Conservation (phyloP, 2,888 invertebrate genomes). For the Amiota minor region DNA sequence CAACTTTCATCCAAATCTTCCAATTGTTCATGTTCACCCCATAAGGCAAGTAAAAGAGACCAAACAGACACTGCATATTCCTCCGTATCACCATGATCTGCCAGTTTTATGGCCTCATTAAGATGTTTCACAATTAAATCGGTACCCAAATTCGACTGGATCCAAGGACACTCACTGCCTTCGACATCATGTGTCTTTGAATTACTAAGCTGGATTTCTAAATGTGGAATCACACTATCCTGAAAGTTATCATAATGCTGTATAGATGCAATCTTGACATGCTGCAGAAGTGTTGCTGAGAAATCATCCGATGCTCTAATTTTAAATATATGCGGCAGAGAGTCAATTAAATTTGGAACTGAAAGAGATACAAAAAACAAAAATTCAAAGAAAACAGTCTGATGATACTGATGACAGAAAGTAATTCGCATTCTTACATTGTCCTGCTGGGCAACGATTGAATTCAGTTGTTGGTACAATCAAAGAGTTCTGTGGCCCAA, state of each 20-base stretch:
- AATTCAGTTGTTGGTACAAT: constrained; percentile 75
- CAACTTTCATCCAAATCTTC: constrained; percentile 72
- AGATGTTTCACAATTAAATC: constrained; percentile 77
- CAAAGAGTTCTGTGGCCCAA: constrained; percentile 80
- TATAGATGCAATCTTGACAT: constrained; percentile 64
- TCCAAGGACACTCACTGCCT: constrained; percentile 73
- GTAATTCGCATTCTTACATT: constrained; percentile 40
- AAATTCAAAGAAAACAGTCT: not conserved
- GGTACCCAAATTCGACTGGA: constrained; percentile 62
- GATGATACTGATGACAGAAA: not conserved
- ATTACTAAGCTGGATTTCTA: constrained; percentile 79
- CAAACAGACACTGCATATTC: constrained; percentile 77
- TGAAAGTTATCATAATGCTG: constrained; percentile 67
- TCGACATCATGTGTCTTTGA: constrained; percentile 75
- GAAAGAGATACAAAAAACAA: not conserved
- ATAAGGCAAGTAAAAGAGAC: constrained; percentile 86
- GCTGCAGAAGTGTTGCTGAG: constrained; percentile 61
- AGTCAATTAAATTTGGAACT: constrained; percentile 41
- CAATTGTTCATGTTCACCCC: constrained; percentile 83
- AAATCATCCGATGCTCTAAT: constrained; percentile 62
- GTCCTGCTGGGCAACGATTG: constrained; percentile 44
- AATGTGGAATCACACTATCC: constrained; percentile 78
- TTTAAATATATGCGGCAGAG: constrained; percentile 54
- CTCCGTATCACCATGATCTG: constrained; percentile 58
- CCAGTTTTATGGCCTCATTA: constrained; percentile 73